Conservation (phyloP, 2,113 vertebrate genomes). For the Ciconia maguari region DNA sequence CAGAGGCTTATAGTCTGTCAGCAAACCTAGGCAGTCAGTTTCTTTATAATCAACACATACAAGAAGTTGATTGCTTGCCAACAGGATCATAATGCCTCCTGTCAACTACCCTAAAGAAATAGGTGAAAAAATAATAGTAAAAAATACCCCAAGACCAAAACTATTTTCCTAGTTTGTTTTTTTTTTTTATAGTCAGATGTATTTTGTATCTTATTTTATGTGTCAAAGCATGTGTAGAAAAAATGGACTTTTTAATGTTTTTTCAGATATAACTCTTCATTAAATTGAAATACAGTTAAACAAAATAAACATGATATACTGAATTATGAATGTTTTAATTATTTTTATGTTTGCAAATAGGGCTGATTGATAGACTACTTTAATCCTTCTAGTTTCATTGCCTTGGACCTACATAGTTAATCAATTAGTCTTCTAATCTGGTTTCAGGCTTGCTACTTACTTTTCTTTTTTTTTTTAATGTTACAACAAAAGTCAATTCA, state of each 20-base stretch:
- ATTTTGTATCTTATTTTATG: neutral
- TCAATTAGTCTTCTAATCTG: neutral
- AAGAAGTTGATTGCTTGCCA: neutral
- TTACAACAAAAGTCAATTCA: neutral
- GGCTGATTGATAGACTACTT: neutral
- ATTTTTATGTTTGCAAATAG: neutral
- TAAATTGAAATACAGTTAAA: neutral
- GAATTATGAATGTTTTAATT: neutral
- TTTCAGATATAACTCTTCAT: neutral
- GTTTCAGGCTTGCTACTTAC: neutral
- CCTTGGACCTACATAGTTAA: neutral
- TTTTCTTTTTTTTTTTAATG: neutral
- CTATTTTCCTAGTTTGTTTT: neutral
- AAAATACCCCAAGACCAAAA: neutral
- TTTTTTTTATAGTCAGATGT: neutral
- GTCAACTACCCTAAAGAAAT: neutral
- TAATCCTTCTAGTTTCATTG: neutral
- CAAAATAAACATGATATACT: neutral
- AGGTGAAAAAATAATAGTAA: neutral
- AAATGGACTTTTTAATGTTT: neutral
- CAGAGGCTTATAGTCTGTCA: neutral
- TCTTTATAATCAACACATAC: neutral
- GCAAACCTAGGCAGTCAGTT: neutral
- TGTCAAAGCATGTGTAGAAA: neutral
- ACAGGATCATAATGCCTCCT: neutral